Evolutionary conservation across 2,888 invertebrate genomes (phyloP), one percentile per base, ranked within the genome.

Genomic region (Conops quadrifasciatus): DNA sequence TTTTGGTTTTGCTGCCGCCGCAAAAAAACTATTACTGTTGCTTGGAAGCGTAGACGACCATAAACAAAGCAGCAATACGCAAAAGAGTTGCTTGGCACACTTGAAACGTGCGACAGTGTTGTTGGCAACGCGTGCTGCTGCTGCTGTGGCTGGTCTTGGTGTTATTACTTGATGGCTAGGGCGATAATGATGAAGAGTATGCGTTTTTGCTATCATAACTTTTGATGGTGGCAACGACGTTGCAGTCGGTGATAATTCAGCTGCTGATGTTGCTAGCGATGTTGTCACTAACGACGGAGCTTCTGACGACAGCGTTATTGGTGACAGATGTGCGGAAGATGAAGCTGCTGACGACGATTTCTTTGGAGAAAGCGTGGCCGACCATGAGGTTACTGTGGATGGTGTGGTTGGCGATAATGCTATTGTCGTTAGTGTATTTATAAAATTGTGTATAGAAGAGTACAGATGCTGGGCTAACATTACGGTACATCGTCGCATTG

Each of bases 341-440:
- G 49, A 15, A 49, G 49, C 24, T 13, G 58, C 9, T 24, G 58
- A 15, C 26, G 58, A 24, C 26, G 58, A 26, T 24, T 24, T 5
- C 26, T 11, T 28, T 58, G 58, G 3, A 26, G n/a, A 15, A 2
- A 28, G n/a, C 59, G 30, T 28, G 13, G 26, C 24, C 5, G 24
- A 24, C 26, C 16, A 66, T 80, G 80, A 36, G 36, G 36, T 9
- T 36, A 9, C 9, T 36, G 9, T 36, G 5, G 36, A 36, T 36
- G 9, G 36, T 36, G 36, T 36, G 5, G 36, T 36, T 36, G 9
- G 9, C 36, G 36, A 80, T 80, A 81, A 80, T 78, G 81, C 80
- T 81, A 81, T 78, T 77, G 79, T 77, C 76, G 77, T 80, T 77
- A 78, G 77, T 77, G 76, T 80, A 81, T 80, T 80, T 81, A 80